Conservation (phyloP, 2,113 vertebrate species). For the Lanius ludovicianus region DNA sequence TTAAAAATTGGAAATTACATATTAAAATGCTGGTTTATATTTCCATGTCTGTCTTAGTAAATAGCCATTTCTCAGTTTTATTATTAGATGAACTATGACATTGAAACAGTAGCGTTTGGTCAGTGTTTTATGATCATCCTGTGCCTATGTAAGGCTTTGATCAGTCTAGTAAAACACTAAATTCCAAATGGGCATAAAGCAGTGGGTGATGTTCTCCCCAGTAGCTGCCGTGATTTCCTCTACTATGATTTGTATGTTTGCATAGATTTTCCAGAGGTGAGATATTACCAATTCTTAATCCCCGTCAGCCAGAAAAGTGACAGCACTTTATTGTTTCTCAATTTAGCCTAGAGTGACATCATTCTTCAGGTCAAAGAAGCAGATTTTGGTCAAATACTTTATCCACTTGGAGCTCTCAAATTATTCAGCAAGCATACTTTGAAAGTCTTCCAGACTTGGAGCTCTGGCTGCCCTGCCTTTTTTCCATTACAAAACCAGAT, state of each 20-base stretch:
- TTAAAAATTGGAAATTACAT: neutral
- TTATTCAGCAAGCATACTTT: neutral
- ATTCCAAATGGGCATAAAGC: neutral
- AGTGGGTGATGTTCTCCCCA: neutral
- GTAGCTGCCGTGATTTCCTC: neutral
- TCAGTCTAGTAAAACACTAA: neutral
- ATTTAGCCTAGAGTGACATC: fast-evolving
- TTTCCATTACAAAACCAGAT: neutral
- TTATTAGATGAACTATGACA: neutral
- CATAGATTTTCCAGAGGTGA: neutral
- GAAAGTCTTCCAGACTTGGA: neutral
- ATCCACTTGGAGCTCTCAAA: neutral
- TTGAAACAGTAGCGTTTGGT: neutral
- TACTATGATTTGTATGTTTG: neutral
- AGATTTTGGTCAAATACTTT: neutral
- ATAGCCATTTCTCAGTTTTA: neutral
- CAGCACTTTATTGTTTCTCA: neutral
- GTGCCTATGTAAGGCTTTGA: neutral
- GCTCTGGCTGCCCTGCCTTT: neutral
- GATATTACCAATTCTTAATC: neutral
- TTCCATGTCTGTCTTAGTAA: neutral
- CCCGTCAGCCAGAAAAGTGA: neutral
- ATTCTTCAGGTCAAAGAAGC: neutral
- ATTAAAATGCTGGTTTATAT: neutral
- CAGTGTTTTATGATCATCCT: neutral